Evolutionary conservation across 2,113 vertebrate genomes (phyloP), one percentile per base, ranked within the genome.

Genomic region (Microtus richardsoni): DNA sequence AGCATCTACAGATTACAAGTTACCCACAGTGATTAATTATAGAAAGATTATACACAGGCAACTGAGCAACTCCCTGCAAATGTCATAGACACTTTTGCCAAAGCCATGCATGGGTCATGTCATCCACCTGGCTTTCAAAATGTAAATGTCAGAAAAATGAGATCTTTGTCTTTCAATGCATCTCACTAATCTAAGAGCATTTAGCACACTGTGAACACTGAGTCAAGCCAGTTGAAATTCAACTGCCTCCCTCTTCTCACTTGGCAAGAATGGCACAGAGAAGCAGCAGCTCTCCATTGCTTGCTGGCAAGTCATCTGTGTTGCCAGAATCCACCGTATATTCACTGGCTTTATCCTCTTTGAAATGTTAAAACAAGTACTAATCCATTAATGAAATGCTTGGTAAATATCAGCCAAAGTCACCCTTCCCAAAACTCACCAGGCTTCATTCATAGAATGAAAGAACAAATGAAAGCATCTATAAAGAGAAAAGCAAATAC

Each of bases 331-430:
- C 84, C 90, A 91, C 66, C 79, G 58, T 30, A 30, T 7, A 26
- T 71, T 44, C n/a, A 70, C 87, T 88, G 74, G 89, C 33, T 94
- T 96, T 74, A 36, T 70, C 77, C n/a, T 70, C n/a, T 49, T 78
- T 87, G 54, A 88, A 94, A 89, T 91, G 78, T 60, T 91, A 52
- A 94, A 84, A 73, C 64, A 91, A 94, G 36, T 36, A 28, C 68
- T 90, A 91, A 95, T 93, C 83, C 89, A 84, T 93, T 79, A 87
- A 84, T 85, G 83, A 96, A 85, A 83, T 4, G 0, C 36, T 95
- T 88, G 86, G 68, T 75, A 95, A 92, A 92, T 95, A 73, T 83
- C 82, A 89, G 16, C 73, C 78, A 89, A 84, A 89, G 64, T 44
- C 70, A 64, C 24, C 62, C 30, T 52, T 94, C 88, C 79, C 49